phyloP scores from a whole-genome alignment of 2,888 invertebrate genomes.

The Sphinx pinastri region DNA sequence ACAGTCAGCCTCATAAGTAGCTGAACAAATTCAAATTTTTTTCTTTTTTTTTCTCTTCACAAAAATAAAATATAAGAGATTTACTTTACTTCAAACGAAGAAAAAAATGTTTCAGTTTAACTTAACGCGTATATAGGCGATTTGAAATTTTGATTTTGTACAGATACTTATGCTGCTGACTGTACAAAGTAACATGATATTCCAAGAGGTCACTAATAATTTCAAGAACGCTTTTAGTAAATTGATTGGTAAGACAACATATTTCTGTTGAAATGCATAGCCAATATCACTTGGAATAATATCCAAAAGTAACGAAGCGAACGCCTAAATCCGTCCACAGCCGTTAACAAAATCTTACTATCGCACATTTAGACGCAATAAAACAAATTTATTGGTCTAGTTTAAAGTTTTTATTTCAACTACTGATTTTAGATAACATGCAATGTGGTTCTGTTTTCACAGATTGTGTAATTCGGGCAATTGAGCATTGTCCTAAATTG shows the following conservation, averaged over 20 bases:
- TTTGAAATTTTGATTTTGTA: too few species aligned
- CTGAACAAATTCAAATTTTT: too few species aligned
- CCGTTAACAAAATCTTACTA: constrained; percentile 27
- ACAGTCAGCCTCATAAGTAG: too few species aligned
- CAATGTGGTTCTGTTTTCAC: constrained; percentile 25
- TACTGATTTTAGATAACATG: constrained; percentile 25
- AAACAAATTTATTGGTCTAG: constrained; percentile 25
- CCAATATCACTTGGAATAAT: background rate
- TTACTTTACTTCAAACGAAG: too few species aligned
- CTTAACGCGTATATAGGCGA: too few species aligned
- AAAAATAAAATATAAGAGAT: too few species aligned
- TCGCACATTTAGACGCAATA: constrained; percentile 26
- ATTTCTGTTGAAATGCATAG: background rate
- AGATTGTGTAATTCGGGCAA: background rate
- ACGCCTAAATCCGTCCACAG: constrained; percentile 22
- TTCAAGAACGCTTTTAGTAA: background rate
- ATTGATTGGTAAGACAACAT: background rate
- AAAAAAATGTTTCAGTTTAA: too few species aligned
- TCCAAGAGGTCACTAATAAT: too few species aligned
- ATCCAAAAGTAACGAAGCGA: constrained; percentile 4
- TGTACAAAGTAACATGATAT: too few species aligned
- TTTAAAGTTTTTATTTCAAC: constrained; percentile 26
- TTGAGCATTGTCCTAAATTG: background rate
- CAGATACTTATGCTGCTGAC: too few species aligned
- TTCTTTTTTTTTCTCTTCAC: too few species aligned